Base-by-base conservation (phyloP, 1,140 invertebrate species). In the Listronotus bonariensis region DNA sequence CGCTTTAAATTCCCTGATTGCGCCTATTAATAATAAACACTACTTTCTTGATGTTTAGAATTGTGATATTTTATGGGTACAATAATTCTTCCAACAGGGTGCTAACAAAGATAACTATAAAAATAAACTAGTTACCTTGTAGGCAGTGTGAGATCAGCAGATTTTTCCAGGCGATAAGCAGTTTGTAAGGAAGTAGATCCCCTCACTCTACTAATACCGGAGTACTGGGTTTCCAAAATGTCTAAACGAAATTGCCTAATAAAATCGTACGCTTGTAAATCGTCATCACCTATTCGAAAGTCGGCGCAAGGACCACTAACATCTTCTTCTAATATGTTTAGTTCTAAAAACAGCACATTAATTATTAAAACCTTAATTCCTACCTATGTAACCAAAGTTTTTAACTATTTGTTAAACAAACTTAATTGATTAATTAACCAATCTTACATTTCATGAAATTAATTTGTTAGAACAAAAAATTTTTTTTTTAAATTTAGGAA, bases 221-320 rank as follows among this genome's bases (percentile, higher is more conserved):
- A 83, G 68, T 84, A 83, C 66, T 82, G 80, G 0, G 82, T 80
- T 48, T 87, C 83, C 4, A 85, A 72, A 10, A 85, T 73, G 74
- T 93, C 91, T 65, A 93, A 76, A 42, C 83, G 81, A 74, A 89
- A 91, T 65, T 88, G 86, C 34, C 88, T 83, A 56, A 94, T 92
- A 34, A 93, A 86, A 77, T 94, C 91, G 68, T 90, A 89, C 0
- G 86, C 87, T 70, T 90, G 87, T 12, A 91, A 82, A 78, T 92
- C 90, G 63, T 90, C 87, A 71, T 92, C 88, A 8, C 88, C 89
- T 2, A 85, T 85, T 70, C 83, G 83, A 67, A 85, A 85, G 32
- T 85, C 81, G 0, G 84, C 84, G 68, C 89, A 91, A 0, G 88
- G 86, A 0, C 78, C 78, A 11, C 65, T 68, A 7, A 51, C 57